phyloP scores from a whole-genome alignment of 2,113 vertebrate species.

The Castor canadensis region DNA sequence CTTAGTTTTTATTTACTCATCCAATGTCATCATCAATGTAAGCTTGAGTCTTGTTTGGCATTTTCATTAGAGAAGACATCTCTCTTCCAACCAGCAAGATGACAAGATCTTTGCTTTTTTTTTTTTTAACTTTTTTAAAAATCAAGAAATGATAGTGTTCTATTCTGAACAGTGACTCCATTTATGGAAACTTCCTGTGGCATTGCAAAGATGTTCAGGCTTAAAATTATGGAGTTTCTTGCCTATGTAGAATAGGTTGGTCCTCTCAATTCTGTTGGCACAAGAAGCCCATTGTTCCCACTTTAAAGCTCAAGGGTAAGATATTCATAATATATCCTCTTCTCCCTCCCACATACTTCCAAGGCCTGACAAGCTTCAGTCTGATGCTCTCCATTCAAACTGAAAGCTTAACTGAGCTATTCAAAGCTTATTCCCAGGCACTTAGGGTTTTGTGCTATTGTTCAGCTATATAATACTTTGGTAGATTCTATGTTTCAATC shows the following conservation, averaged over 20 bases:
- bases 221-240: slow-evolving; percentile 8
- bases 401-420: background rate
- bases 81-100: background rate
- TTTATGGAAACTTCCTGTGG: background rate
- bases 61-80: background rate
- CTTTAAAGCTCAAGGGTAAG: slow-evolving; percentile 26
- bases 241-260: background rate
- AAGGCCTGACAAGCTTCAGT: slow-evolving; percentile 18
- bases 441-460: slow-evolving; percentile 6
- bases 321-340: background rate
- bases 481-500: background rate
- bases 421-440: background rate
- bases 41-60: background rate
- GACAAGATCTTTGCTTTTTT: background rate
- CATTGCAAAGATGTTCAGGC: slow-evolving; percentile 6
- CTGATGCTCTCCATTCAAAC: background rate
- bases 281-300: slow-evolving; percentile 15
- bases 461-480: background rate
- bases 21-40: background rate
- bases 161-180: background rate
- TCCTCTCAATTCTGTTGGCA: background rate
- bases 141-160: background rate
- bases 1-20: background rate
- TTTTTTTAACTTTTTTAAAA: slow-evolving; percentile 15
- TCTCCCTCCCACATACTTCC: background rate